Percentiles rank a stretch among this genome's conserved stretches.
These are phyloP conservation scores for Colostygia pectinataria DNA, from an alignment of 2,888 invertebrate genomes.

Conservation along the genomic window DNA sequence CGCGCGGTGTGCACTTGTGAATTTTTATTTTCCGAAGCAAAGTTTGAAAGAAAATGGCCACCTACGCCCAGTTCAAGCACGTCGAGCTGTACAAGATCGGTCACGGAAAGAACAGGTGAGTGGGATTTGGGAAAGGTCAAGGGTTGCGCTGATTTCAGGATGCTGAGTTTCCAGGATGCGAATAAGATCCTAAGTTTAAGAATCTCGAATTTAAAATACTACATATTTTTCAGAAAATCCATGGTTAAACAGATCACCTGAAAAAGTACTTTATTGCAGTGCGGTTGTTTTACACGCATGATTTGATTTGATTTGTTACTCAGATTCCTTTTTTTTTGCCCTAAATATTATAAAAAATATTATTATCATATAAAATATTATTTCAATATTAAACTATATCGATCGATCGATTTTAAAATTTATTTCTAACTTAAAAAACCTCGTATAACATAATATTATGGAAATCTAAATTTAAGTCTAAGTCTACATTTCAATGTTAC, in stretches of 20 bases:
- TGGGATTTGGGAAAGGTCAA: slow-evolving; percentile 34
- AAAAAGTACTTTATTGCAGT: slow-evolving; percentile 1
- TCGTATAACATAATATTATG: no score
- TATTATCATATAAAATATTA: no score
- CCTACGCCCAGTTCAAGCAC: slow-evolving; percentile 96
- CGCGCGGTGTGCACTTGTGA: slow-evolving; percentile 61
- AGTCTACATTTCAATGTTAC: neutral
- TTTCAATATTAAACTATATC: no score
- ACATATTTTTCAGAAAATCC: no score
- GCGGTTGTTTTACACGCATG: slow-evolving; percentile 14
- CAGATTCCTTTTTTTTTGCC: no score
- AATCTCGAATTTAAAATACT: no score
- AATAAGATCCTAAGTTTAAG: neutral
- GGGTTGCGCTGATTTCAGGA: slow-evolving; percentile 45
- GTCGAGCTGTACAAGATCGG: slow-evolving; percentile 97
- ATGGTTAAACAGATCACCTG: no score
- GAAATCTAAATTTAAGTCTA: no score
- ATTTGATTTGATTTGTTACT: neutral
- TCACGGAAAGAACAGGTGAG: slow-evolving; percentile 95
- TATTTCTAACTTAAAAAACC: no score
- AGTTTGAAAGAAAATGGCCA: slow-evolving; percentile 86
- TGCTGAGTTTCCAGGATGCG: slow-evolving; percentile 41
- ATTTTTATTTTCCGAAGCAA: slow-evolving; percentile 43
- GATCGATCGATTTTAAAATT: no score
- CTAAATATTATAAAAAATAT: no score